Conservation (phyloP, 1,140 invertebrate genomes). For the Drosophila equinoxialis region DNA sequence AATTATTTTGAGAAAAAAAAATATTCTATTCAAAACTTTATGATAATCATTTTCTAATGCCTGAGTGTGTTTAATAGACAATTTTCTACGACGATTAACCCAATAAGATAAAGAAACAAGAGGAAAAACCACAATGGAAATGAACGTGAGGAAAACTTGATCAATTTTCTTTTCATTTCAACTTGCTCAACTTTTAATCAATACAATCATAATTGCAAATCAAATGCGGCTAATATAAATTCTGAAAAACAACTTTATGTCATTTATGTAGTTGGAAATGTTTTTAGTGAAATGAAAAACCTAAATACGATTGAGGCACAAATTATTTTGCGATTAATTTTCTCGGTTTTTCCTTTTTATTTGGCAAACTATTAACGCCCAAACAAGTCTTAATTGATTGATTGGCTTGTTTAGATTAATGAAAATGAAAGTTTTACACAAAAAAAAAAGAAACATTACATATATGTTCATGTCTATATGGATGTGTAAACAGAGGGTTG, state of each 20-base stretch:
- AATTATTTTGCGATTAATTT: conserved; percentile 70
- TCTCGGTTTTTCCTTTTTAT: conserved; percentile 38
- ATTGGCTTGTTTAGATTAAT: conserved; percentile 75
- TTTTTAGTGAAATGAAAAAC: conserved; percentile 36
- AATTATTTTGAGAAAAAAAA: conserved; percentile 19
- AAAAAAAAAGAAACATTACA: not conserved
- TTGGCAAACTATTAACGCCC: conserved; percentile 31
- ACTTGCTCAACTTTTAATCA: conserved; percentile 44
- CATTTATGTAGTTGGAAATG: conserved; percentile 38
- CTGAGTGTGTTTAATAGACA: conserved; percentile 24
- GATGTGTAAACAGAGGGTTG: not conserved
- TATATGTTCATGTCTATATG: too few species aligned
- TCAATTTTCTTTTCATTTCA: conserved; percentile 15
- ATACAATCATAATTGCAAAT: conserved; percentile 66
- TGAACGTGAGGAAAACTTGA: not conserved
- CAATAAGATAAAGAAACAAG: conserved; percentile 40
- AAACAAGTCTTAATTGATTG: conserved; percentile 66
- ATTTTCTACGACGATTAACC: conserved; percentile 35
- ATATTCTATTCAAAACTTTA: conserved; percentile 29
- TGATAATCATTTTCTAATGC: conserved; percentile 50
- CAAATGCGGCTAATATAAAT: conserved; percentile 45
- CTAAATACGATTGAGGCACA: conserved; percentile 62
- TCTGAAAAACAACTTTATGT: too few species aligned
- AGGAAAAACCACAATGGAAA: not conserved
- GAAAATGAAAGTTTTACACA: conserved; percentile 65